A percentile compares a stretch with the other conserved stretches of the same genome.
Evolutionary conservation across 2,888 invertebrate genomes (phyloP).

Genomic region (Apocheima hispidaria): DNA sequence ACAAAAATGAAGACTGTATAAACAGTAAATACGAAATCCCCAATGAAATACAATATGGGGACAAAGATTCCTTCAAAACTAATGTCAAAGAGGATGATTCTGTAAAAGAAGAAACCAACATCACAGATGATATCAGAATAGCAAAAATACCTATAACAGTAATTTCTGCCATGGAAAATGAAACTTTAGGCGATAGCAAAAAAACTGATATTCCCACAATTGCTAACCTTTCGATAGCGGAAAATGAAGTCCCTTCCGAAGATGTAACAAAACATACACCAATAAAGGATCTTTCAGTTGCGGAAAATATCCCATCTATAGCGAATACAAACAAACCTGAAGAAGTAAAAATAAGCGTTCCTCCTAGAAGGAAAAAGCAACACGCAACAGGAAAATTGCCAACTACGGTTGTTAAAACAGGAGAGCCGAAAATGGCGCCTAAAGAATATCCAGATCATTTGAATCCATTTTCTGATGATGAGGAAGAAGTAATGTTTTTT

Average conservation of each 20-base stretch:
- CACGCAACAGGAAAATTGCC: constrained; percentile 54
- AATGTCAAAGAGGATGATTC: constrained; percentile 33
- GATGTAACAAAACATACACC: constrained; percentile 61
- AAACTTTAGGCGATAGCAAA: constrained; percentile 19
- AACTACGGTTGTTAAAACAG: constrained; percentile 45
- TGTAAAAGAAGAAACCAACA: constrained; percentile 63
- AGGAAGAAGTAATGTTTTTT: constrained; percentile 63
- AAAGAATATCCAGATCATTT: constrained; percentile 90
- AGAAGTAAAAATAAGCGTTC: constrained; percentile 71
- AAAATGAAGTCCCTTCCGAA: constrained; percentile 51
- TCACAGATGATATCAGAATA: constrained; percentile 77
- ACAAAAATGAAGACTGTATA: constrained; percentile 54
- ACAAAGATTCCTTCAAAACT: constrained; percentile 24
- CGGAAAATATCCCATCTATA: constrained; percentile 23
- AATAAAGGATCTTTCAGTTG: constrained; percentile 1
- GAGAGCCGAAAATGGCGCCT: constrained; percentile 41
- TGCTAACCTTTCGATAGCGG: constrained; percentile 1
- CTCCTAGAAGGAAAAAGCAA: constrained; percentile 77
- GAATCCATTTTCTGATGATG: constrained; percentile 93
- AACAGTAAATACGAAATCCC: constrained; percentile 41
- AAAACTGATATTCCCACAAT: constrained; percentile 47
- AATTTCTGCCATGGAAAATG: constrained; percentile 8
- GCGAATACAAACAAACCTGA: constrained; percentile 54
- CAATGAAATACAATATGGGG: constrained; percentile 43
- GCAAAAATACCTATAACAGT: constrained; percentile 57